Evolutionary conservation across 2,888 invertebrate genomes (phyloP).

Genomic region (Nezara viridula): DNA sequence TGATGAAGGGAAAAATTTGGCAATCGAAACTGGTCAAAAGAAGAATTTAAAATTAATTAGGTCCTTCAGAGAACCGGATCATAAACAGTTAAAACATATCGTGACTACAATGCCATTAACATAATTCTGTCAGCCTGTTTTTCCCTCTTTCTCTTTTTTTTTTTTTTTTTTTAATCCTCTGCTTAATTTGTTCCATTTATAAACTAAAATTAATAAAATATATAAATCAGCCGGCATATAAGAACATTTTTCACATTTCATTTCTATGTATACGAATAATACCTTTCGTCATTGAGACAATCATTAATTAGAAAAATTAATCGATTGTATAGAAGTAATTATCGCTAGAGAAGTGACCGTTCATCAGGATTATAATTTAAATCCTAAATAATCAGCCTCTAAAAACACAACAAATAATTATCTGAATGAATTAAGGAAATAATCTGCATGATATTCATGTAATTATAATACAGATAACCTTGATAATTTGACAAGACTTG

Average conservation of each 20-base stretch:
- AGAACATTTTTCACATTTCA: not conserved
- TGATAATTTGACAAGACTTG: not conserved
- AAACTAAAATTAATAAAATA: not conserved
- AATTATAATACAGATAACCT: not conserved
- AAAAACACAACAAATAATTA: not conserved
- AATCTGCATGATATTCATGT: not conserved
- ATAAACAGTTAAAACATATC: slow-evolving; percentile 24
- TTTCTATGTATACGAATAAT: not conserved
- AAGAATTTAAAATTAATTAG: not conserved
- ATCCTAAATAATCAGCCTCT: not conserved
- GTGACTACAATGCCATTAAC: slow-evolving; percentile 30
- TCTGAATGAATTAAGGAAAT: not conserved
- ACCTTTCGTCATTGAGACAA: not conserved
- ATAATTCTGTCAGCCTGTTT: slow-evolving; percentile 20
- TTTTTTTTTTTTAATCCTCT: not conserved
- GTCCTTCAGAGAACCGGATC: not conserved
- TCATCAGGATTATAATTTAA: not conserved
- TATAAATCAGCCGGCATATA: not conserved
- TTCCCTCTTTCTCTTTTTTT: not conserved
- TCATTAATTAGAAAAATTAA: not conserved
- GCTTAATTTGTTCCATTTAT: slow-evolving; percentile 21
- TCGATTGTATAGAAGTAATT: not conserved
- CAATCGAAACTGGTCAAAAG: slow-evolving; percentile 5
- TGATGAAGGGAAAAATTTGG: not conserved
- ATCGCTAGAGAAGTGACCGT: not conserved